Evolutionary conservation across 2,888 invertebrate genomes (phyloP).

Genomic region (Acanthoscelides obtectus): DNA sequence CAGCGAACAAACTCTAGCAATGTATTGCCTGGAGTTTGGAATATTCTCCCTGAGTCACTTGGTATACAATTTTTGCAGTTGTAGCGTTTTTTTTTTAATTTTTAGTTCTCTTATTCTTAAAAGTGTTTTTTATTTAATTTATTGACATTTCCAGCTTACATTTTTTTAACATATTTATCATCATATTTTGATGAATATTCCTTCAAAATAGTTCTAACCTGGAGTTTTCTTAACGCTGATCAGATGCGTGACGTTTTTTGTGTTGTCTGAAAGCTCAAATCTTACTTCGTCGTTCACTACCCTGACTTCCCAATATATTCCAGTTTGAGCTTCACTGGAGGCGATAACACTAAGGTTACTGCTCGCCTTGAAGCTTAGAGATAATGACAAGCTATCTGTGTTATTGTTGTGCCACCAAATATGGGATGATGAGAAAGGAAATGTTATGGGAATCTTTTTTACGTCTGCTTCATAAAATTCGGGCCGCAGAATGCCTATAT

Average conservation of each 20-base stretch:
- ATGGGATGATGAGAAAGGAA: constrained; percentile 85
- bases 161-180: no score
- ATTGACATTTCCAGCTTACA: no score
- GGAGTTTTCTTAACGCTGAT: constrained; percentile 77
- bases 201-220: constrained; percentile 30
- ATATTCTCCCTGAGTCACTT: no score
- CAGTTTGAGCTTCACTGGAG: constrained; percentile 72
- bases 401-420: constrained; percentile 84
- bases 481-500: constrained; percentile 61
- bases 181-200: no score
- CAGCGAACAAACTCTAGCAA: no score
- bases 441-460: constrained; percentile 84
- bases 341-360: constrained; percentile 76
- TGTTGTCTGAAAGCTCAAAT: constrained; percentile 72
- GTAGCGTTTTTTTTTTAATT: no score
- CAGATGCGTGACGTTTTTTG: constrained; percentile 71
- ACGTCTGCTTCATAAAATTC: constrained; percentile 82
- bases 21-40: no score
- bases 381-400: constrained; percentile 67
- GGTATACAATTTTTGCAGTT: no score
- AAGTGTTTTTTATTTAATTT: no score
- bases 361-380: constrained; percentile 83
- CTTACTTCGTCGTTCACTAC: constrained; percentile 81
- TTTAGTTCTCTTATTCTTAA: no score
- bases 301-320: constrained; percentile 86